Conservation (phyloP, 1,140 invertebrate species). For the Polypedilum pembai region DNA sequence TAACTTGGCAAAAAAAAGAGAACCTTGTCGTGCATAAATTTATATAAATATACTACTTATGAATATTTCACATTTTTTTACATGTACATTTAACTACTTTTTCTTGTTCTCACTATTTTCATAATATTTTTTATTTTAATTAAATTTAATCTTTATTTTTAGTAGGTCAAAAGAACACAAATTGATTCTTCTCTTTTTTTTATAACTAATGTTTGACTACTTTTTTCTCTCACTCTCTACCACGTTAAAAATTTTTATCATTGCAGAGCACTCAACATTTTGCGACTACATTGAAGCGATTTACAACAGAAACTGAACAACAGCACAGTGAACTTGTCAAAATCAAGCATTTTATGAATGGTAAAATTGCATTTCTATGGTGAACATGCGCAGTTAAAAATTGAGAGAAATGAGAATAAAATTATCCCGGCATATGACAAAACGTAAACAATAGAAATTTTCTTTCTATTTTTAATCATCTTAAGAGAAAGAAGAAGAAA, state of each 20-base stretch:
- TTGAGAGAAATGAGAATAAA: conserved; percentile 22
- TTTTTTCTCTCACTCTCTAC: neutral
- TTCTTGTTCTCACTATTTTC: neutral
- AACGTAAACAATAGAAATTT: conserved; percentile 10
- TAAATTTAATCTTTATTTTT: too few species aligned
- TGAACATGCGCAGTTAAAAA: neutral
- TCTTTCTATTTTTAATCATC: neutral
- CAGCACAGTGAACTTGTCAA: neutral
- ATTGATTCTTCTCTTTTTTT: too few species aligned
- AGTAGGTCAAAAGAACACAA: too few species aligned
- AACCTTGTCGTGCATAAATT: conserved; percentile 26
- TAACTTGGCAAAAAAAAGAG: neutral
- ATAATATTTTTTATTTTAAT: neutral
- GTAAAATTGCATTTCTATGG: conserved; percentile 5
- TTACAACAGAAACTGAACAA: conserved; percentile 15
- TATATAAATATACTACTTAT: conserved; percentile 22
- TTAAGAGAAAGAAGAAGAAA: neutral
- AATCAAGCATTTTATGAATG: neutral
- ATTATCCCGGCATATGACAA: neutral
- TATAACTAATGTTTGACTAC: neutral
- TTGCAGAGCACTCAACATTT: neutral
- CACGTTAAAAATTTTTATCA: neutral
- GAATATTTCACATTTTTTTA: conserved; percentile 22
- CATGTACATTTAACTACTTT: neutral
- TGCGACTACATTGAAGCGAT: neutral